Evolutionary conservation across 2,797 vertebrate species (phyloP).

Genomic region (Thalassophryne amazonica): DNA sequence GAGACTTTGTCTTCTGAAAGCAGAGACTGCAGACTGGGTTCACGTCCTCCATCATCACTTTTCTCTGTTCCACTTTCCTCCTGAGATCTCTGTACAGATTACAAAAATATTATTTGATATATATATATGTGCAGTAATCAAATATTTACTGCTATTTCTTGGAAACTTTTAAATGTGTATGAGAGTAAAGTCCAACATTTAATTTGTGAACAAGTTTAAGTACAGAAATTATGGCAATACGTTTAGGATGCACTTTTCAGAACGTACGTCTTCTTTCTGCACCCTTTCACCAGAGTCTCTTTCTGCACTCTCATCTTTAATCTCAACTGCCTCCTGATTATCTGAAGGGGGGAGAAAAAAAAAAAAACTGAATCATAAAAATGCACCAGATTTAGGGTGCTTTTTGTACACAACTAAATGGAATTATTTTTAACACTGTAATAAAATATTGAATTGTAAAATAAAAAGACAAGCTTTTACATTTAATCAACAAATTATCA

Average conservation of each 20-base stretch:
- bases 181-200: not conserved
- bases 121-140: not conserved
- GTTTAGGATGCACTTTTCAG: not conserved
- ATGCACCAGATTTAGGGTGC: not conserved
- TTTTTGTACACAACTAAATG: too few species aligned
- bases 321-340: conserved; percentile 22
- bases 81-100: conserved; percentile 60
- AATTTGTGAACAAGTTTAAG: not conserved
- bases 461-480: too few species aligned
- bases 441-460: too few species aligned
- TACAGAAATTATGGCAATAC: too few species aligned
- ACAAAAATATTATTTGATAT: not conserved
- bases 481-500: too few species aligned
- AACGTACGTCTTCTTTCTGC: conserved; percentile 36
- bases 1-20: conserved; percentile 23
- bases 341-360: conserved; percentile 21
- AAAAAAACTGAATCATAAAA: not conserved
- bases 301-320: not conserved
- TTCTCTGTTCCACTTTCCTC: conserved; percentile 51
- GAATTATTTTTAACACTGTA: not conserved
- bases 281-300: not conserved
- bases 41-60: conserved; percentile 61
- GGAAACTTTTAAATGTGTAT: not conserved
- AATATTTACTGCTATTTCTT: not conserved
- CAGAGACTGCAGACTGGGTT: conserved; percentile 24